These are phyloP conservation scores for Nomada hirtipes DNA, from an alignment of 2,888 invertebrate genomes.

Conservation along the genomic window DNA sequence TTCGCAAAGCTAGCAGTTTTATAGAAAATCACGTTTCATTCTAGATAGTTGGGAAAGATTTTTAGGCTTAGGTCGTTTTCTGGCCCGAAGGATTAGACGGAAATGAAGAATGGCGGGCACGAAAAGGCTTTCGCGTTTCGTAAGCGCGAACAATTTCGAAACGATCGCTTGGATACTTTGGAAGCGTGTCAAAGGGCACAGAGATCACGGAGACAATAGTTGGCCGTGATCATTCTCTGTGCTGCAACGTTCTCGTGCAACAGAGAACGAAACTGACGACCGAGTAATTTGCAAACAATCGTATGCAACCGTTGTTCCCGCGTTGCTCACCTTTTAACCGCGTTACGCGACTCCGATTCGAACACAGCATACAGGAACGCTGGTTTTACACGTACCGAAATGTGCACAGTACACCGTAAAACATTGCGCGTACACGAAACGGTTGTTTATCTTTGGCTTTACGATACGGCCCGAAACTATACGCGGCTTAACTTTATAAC, in stretches of 20 bases:
- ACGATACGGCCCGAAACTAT: constrained; percentile 15
- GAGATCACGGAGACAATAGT: constrained; percentile 19
- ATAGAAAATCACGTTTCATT: too few species aligned
- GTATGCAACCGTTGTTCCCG: constrained; percentile 2
- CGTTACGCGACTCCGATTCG: constrained; percentile 41
- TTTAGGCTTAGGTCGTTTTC: too few species aligned
- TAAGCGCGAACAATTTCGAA: background rate
- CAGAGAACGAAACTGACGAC: constrained; percentile 24
- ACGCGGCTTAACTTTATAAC: constrained; percentile 43
- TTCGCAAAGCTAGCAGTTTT: too few species aligned
- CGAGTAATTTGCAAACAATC: constrained; percentile 51
- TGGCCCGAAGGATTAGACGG: background rate
- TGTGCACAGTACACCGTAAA: constrained; percentile 6
- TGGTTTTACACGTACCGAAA: constrained; percentile 39
- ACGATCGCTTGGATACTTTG: background rate
- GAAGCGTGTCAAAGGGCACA: background rate
- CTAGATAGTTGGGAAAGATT: too few species aligned
- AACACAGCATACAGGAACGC: background rate
- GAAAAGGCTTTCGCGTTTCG: background rate
- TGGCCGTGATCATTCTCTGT: background rate
- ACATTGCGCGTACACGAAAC: constrained; percentile 10
- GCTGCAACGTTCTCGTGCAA: constrained; percentile 2
- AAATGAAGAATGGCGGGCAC: background rate
- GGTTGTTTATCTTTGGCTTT: constrained; percentile 39
- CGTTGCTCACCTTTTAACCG: constrained; percentile 40